These are phyloP conservation scores for Patagioenas fasciata DNA, from an alignment of 2,113 vertebrate species.

Conservation along the genomic window DNA sequence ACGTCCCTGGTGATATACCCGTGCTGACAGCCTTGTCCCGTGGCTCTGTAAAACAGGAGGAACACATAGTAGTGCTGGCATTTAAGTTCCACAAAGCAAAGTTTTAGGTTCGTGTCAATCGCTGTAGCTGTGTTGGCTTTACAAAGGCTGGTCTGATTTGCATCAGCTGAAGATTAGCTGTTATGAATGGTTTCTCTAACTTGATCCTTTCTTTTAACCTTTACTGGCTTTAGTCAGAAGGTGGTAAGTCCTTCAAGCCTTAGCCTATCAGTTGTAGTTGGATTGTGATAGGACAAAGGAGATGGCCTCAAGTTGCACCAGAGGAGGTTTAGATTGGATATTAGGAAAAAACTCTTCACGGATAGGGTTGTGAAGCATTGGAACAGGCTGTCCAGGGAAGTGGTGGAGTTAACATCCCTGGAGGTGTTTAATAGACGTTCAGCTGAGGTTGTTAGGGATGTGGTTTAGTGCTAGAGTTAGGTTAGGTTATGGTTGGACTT, in stretches of 20 bases:
- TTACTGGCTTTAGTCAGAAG: neutral
- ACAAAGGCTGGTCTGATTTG: neutral
- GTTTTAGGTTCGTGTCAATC: neutral
- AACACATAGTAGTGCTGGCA: neutral
- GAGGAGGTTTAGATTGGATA: too few relatives aligned
- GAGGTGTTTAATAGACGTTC: too few relatives aligned
- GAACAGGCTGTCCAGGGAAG: too few relatives aligned
- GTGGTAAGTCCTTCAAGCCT: neutral
- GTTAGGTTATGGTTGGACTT: too few relatives aligned
- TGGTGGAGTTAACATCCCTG: too few relatives aligned
- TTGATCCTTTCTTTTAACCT: neutral
- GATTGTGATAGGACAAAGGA: neutral
- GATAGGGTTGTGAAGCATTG: too few relatives aligned
- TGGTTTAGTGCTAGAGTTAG: too few relatives aligned
- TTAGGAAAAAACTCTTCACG: too few relatives aligned
- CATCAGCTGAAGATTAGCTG: neutral
- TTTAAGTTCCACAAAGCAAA: accelerated
- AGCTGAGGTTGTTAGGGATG: too few relatives aligned
- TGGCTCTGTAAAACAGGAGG: neutral
- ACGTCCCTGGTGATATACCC: neutral
- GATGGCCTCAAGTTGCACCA: too few relatives aligned
- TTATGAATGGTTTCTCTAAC: neutral
- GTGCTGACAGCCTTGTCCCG: neutral
- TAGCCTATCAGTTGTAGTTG: neutral
- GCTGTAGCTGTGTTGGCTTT: neutral